Conservation (phyloP, 2,888 invertebrate species). For the Meandrusa payeni region DNA sequence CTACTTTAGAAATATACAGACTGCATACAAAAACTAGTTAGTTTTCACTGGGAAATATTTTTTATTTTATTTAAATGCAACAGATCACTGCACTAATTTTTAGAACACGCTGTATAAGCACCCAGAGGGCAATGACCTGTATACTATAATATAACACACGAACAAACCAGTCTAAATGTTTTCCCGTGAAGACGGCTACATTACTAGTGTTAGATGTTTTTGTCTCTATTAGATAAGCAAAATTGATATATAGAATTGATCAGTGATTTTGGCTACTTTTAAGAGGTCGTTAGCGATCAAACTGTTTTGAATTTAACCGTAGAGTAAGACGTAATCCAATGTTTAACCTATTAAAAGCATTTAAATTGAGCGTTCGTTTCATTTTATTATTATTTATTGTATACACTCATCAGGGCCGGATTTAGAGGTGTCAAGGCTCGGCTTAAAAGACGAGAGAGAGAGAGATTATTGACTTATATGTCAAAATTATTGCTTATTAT, state of each 20-base stretch:
- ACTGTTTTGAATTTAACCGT: constrained; percentile 27
- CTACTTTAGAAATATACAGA: too few species aligned
- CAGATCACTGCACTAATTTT: not conserved
- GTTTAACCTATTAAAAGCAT: constrained; percentile 59
- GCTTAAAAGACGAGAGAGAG: too few species aligned
- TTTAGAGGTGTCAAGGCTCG: too few species aligned
- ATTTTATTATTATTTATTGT: constrained; percentile 25
- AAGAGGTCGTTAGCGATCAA: constrained; percentile 25
- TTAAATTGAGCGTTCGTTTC: constrained; percentile 39
- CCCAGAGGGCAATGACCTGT: too few species aligned
- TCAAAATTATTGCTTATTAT: too few species aligned
- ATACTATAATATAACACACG: too few species aligned
- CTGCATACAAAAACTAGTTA: not conserved
- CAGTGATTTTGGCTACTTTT: constrained; percentile 19
- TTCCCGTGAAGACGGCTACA: not conserved
- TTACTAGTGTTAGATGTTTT: constrained; percentile 7
- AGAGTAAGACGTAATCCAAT: constrained; percentile 46
- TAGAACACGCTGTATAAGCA: too few species aligned
- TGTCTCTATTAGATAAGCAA: constrained; percentile 27
- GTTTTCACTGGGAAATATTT: constrained; percentile 1
- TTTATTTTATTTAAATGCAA: not conserved
- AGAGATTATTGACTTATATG: too few species aligned
- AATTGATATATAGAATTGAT: constrained; percentile 21
- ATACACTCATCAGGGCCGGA: too few species aligned
- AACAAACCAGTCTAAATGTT: not conserved